Percentiles rank a stretch among this genome's conserved stretches.
These are phyloP conservation scores for Pardalotus punctatus DNA, from an alignment of 2,113 vertebrate species.

Conservation along the genomic window DNA sequence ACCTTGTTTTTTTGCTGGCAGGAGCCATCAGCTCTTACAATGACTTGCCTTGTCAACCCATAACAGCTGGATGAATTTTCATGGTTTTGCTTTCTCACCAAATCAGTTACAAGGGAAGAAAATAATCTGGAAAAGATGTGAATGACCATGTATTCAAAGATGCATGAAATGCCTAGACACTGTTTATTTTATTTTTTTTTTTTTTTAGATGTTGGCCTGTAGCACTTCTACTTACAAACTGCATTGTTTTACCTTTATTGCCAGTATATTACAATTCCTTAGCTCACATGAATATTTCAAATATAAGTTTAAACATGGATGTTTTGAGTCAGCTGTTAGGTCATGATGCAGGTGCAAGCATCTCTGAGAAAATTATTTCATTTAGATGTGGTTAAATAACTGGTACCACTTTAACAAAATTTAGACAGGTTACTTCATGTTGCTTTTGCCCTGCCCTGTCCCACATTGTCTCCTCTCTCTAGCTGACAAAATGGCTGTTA, in stretches of 20 bases:
- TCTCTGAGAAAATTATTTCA: neutral
- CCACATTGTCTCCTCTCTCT: neutral
- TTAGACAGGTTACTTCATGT: neutral
- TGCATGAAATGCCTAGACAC: neutral
- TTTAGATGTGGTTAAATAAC: neutral
- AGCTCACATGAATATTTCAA: neutral
- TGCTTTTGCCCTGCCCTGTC: neutral
- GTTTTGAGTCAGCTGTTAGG: neutral
- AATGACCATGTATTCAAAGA: neutral
- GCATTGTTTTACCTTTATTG: neutral
- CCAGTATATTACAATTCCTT: neutral
- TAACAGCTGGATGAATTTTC: neutral
- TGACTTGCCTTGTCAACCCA: neutral
- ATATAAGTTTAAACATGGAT: neutral
- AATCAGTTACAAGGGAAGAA: neutral
- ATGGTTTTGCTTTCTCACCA: neutral
- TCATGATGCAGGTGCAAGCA: neutral
- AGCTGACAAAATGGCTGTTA: neutral
- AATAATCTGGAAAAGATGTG: neutral
- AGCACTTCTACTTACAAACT: neutral
- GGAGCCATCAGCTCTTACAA: rapidly evolving
- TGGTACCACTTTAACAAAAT: neutral
- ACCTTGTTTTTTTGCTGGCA: neutral
- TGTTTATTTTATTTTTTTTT: too few relatives aligned
- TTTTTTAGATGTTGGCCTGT: too few relatives aligned